Base-by-base conservation (phyloP, 2,888 invertebrate genomes). In the Pherbina coryleti region DNA sequence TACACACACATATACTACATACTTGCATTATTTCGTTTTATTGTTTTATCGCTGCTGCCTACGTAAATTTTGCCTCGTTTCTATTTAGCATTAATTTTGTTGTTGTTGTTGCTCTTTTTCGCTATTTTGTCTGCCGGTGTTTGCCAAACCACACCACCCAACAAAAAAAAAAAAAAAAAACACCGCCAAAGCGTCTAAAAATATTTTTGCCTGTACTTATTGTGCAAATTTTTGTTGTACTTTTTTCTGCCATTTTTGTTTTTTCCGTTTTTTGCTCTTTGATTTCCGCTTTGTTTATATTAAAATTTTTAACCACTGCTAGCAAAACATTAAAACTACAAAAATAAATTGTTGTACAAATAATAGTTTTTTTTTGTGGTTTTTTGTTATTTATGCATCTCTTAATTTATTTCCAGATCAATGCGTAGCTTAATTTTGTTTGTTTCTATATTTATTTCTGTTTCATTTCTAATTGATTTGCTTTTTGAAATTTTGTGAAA, bases 401-500 rank as follows among this genome's bases (percentile, higher is more conserved):
- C 44, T 44, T 44, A 44, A 44, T 60, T 60, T 60, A 60, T 60
- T 60, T 60, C 7, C 60, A 60, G 60, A 60, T 60, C 17, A 60
- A 60, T 28, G 60, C 28, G 25, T 28, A 25, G 28, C 9, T 11
- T n/a, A n/a, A n/a, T 25, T 28, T 11, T 44, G 44, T 44, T 44
- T 55, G 55, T 31, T 25, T 53, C 17, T n/a, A 14, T 55, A 17
- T 71, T 60, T 60, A 28, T 55, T 31, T 34, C 9, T 74, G n/a
- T 72, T 44, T 7, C 14, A 14, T 14, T 44, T 44, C 14, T 44
- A 31, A 34, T 80, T 51, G 74, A 62, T 79, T 77, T 51, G 44
- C 60, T 28, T 69, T 25, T 64, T 70, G 44, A 64, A 72, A 79
- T 79, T 67, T 70, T 72, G 28, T 60, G 25, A 37, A 37, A 37